Evolutionary conservation across 2,797 vertebrate species (phyloP).

Genomic region (Pseudopleuronectes americanus): DNA sequence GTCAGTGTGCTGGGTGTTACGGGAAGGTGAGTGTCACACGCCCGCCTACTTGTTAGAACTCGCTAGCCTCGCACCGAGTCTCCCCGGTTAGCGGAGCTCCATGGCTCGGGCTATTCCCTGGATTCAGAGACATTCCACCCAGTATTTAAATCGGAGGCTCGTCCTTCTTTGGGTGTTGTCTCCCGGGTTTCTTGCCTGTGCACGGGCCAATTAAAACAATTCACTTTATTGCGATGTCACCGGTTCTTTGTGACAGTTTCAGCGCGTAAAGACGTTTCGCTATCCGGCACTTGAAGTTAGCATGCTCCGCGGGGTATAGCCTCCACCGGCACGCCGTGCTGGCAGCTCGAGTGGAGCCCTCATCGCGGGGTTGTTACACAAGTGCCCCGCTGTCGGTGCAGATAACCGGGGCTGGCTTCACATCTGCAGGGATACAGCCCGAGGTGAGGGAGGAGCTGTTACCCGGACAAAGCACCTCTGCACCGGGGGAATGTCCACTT

Average conservation of each 20-base stretch:
- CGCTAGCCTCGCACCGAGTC: slow-evolving; percentile 59
- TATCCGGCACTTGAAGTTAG: slow-evolving; percentile 38
- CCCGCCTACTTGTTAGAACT: slow-evolving; percentile 48
- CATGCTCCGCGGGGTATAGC: slow-evolving; percentile 39
- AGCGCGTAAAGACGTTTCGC: slow-evolving; percentile 15
- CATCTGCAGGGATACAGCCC: background rate
- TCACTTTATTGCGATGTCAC: slow-evolving; percentile 23
- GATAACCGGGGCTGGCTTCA: slow-evolving; percentile 14
- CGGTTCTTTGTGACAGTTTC: background rate
- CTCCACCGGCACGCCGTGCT: slow-evolving; percentile 35
- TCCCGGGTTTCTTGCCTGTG: background rate
- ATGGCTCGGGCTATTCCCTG: slow-evolving; percentile 64
- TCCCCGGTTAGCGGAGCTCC: slow-evolving; percentile 49
- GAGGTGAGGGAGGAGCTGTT: background rate
- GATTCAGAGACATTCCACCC: slow-evolving; percentile 55
- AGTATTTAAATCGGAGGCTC: slow-evolving; percentile 12
- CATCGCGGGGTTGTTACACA: slow-evolving; percentile 21
- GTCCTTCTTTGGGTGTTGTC: background rate
- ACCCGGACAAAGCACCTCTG: background rate
- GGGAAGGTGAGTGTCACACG: slow-evolving; percentile 68
- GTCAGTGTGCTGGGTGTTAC: slow-evolving; percentile 21
- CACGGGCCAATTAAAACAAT: too few species aligned
- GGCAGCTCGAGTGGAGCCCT: slow-evolving; percentile 38
- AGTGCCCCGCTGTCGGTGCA: slow-evolving; percentile 1
- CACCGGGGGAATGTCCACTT: slow-evolving; percentile 1